Evolutionary conservation across 1,140 invertebrate species (phyloP), one percentile per base, ranked within the genome.

Genomic region (Belonocnema kinseyi): DNA sequence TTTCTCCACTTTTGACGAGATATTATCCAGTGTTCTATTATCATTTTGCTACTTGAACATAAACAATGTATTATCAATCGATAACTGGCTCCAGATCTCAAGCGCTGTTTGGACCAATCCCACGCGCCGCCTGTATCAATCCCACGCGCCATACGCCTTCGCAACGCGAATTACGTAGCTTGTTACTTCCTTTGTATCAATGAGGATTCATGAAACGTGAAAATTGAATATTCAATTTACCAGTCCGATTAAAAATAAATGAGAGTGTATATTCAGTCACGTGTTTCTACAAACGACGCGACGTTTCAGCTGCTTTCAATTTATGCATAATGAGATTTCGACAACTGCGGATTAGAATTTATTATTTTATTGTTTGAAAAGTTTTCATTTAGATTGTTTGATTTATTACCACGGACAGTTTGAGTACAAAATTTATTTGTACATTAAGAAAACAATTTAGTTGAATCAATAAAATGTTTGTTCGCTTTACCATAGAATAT

Each of bases 151-250:
- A 40, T 16, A 40, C 33, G 26, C 33, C 61, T 46, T 66, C n/a
- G 12, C 11, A 14, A 33, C 14, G 19, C 14, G 21, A 66, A 66
- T 66, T 66, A 40, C 26, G 14, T 66, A 66, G 26, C 40, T 33
- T 66, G 61, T 66, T 26, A 40, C 13, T 66, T 46, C 26, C 26
- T 66, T 66, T 40, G 61, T n/a, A 66, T 11, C 7, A 46, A 66
- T 8, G 21, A 66, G 33, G 16, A 66, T 66, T 66, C 14, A 66
- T 66, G 61, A 66, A 33, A 7, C 61, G n/a, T 33, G 14, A 40
- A 40, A 13, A 40, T 40, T 66, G 26, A 66, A 66, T 66, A 66
- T 66, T 66, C 61, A 66, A 40, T 66, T 40, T 40, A 16, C n/a
- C 13, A 7, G 26, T 6, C 26, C 61, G 61, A 40, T 66, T 66